Percentiles rank a stretch among this genome's conserved stretches.
Evolutionary conservation across 2,888 invertebrate species (phyloP).

Genomic region (Nephrotoma guestfalica): DNA sequence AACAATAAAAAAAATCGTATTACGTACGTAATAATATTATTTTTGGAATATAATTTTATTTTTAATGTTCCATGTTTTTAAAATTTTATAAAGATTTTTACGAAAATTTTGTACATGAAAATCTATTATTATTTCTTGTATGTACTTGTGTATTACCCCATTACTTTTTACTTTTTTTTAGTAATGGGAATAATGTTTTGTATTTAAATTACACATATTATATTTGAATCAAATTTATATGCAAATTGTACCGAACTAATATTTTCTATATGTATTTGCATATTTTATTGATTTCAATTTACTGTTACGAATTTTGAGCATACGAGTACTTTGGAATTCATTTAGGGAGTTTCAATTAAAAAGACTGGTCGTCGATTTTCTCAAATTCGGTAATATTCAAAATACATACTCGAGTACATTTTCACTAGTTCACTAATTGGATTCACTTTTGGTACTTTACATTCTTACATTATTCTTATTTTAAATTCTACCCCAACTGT

Average conservation of each 20-base stretch:
- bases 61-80: background rate
- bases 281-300: background rate
- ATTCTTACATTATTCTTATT: too few species aligned
- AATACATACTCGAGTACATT: too few species aligned
- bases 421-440: too few species aligned
- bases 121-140: background rate
- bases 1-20: background rate
- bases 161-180: background rate
- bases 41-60: background rate
- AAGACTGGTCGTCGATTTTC: too few species aligned
- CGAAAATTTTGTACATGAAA: background rate
- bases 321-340: too few species aligned
- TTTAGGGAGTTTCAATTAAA: too few species aligned
- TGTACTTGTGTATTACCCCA: background rate
- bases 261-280: background rate
- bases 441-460: too few species aligned
- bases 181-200: background rate
- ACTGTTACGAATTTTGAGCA: background rate
- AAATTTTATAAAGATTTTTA: background rate
- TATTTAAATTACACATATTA: background rate
- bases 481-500: too few species aligned
- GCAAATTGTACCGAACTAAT: background rate
- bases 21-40: background rate
- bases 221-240: background rate
- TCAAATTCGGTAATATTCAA: too few species aligned